A percentile compares a stretch with the other conserved stretches of the same genome.
phyloP scores from a whole-genome alignment of 2,888 invertebrate species.

The Auanema freiburgensis region DNA sequence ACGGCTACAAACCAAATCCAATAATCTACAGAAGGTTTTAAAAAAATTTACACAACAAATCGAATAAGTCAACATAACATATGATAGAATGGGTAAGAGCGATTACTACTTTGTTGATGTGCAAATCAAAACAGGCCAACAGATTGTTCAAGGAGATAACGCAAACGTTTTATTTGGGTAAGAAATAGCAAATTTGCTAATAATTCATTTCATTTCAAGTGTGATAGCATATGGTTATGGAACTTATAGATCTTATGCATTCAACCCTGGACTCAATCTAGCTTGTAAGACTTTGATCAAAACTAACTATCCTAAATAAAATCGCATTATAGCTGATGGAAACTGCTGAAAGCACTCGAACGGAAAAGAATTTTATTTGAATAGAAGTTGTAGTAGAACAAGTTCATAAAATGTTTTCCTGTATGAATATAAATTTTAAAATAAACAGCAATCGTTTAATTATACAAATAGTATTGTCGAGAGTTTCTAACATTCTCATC shows the following conservation, averaged over 20 bases:
- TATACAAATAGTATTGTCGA: no score
- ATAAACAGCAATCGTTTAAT: no score
- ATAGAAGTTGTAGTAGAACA: no score
- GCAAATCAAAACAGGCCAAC: neutral
- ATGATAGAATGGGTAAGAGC: constrained; percentile 20
- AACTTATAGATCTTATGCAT: constrained; percentile 11
- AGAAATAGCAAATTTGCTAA: neutral
- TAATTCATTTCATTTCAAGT: constrained; percentile 3
- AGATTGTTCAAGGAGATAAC: neutral
- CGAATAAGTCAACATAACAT: neutral
- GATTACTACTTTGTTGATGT: constrained; percentile 19
- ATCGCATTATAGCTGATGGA: no score
- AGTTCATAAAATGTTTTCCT: no score
- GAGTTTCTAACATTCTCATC: no score
- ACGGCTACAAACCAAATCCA: constrained; percentile 17
- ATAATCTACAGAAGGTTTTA: constrained; percentile 20
- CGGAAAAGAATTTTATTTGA: no score
- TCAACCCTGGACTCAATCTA: constrained; percentile 15
- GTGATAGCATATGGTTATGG: constrained; percentile 23
- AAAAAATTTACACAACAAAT: neutral
- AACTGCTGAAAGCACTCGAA: no score
- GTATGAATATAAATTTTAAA: no score
- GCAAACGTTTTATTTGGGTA: neutral
- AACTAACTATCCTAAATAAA: no score
- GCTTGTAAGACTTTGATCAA: no score